phyloP scores from a whole-genome alignment of 2,797 vertebrate species.

The Cebuella pygmaea region DNA sequence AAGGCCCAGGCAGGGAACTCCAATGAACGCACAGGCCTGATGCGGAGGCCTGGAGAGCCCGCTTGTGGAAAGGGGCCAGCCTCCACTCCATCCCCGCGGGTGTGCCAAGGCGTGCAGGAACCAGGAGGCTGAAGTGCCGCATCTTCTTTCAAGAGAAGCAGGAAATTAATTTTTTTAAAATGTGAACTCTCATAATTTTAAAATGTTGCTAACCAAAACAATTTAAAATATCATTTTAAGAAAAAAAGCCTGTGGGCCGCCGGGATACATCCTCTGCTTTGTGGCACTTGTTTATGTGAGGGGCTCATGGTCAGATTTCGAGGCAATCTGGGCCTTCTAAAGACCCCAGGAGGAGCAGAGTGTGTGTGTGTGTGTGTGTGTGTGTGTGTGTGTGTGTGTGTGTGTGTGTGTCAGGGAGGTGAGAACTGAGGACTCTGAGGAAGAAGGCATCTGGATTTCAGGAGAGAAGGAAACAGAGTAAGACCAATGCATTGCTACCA shows the following conservation, averaged over 20 bases:
- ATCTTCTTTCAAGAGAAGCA: conserved; percentile 38
- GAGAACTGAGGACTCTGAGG: neutral
- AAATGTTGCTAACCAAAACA: conserved; percentile 37
- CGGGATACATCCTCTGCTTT: neutral
- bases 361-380: neutral
- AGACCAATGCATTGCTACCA: neutral
- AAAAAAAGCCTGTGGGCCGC: neutral
- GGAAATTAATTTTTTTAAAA: conserved; percentile 56
- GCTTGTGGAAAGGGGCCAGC: neutral
- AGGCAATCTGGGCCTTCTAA: neutral
- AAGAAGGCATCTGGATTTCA: neutral
- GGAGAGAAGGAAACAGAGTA: neutral
- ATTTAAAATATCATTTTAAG: neutral
- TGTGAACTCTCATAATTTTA: conserved; percentile 51
- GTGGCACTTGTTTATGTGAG: neutral
- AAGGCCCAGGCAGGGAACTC: neutral
- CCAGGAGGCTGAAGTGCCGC: neutral
- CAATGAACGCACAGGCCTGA: accelerated
- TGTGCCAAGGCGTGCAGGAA: neutral
- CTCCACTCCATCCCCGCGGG: too few species aligned
- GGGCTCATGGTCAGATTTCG: neutral
- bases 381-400: neutral
- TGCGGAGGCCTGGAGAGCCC: neutral
- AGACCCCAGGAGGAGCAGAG: neutral
- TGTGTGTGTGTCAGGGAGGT: neutral